Base-by-base conservation (phyloP, 2,888 invertebrate species). In the Spisula solida region DNA sequence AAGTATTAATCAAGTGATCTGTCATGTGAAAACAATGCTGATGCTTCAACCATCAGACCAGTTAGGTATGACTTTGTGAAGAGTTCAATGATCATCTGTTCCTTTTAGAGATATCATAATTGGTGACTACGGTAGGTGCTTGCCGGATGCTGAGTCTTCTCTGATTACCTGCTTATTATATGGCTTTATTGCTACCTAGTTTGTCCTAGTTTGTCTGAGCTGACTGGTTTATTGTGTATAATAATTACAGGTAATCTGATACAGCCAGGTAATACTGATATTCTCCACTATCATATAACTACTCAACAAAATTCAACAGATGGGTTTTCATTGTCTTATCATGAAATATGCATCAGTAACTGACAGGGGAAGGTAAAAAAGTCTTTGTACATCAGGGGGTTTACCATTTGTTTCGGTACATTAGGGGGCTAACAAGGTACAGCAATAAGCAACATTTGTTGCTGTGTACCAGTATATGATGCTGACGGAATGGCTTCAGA, bases 261-360 rank as follows among this genome's bases (percentile, higher is more conserved):
- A 75, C 34, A 18, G 31, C 25, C 75, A 31, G 34, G 75, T 75
- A 34, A 34, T 18, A 75, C 16, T 75, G 60, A 66, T 66, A 66
- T 25, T 66, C n/a, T 25, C 2, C 41, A 25, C 34, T 31, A 75
- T 75, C 31, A 75, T 5, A 41, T 6, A 31, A 75, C 16, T 10
- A 4, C 12, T 75, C 18, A 18, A 75, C 75, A 75, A 66, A 66
- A 25, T 75, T 31, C 31, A 34, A 75, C 75, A 75, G 75, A 75
- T 75, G 75, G 31, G 29, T 16, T 75, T 75, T 31, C 31, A 31
- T 31, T 75, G 18, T n/a, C n/a, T 31, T 75, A 16, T 75, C 1
- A 31, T 75, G 31, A 75, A 75, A 75, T 75, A 75, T 75, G 31
- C 31, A 75, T 75, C 75, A 18, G 8, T 75, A 14, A 34, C 75